These are phyloP conservation scores for Galagoides demidoff DNA, from an alignment of 2,797 vertebrate genomes.

Conservation along the genomic window DNA sequence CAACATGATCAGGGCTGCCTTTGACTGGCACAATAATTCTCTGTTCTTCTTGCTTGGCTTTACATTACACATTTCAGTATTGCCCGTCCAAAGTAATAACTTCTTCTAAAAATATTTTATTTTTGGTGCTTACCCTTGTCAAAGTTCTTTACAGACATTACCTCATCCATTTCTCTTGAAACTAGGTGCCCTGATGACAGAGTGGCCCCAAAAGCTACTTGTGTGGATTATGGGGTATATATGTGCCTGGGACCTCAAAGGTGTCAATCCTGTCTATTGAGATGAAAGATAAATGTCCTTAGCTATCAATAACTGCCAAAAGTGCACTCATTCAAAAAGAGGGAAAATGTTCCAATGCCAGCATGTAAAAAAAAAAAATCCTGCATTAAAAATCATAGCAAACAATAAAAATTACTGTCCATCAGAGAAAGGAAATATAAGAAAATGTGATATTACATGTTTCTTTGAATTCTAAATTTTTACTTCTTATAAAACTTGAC, in stretches of 20 bases:
- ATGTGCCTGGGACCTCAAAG: constrained; percentile 40
- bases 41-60: constrained; percentile 27
- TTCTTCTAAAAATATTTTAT: constrained; percentile 79
- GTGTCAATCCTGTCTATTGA: constrained; percentile 25
- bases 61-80: constrained; percentile 42
- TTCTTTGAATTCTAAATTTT: constrained; percentile 42
- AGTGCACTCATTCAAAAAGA: constrained; percentile 36
- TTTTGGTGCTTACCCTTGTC: constrained; percentile 69
- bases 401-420: background rate
- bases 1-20: background rate
- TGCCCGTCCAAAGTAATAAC: constrained; percentile 64
- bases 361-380: background rate
- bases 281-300: constrained; percentile 58
- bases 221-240: constrained; percentile 40
- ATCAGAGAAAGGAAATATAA: constrained; percentile 47
- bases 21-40: background rate
- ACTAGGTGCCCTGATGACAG: constrained; percentile 69
- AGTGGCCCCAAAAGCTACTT: constrained; percentile 65
- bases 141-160: constrained; percentile 78
- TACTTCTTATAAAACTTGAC: constrained; percentile 16
- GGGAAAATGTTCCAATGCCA: background rate
- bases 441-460: background rate
- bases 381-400: background rate
- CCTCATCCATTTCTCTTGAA: constrained; percentile 74
- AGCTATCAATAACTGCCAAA: constrained; percentile 47